Evolutionary conservation across 2,113 vertebrate species (phyloP).

Genomic region (Hemiprocne comata): DNA sequence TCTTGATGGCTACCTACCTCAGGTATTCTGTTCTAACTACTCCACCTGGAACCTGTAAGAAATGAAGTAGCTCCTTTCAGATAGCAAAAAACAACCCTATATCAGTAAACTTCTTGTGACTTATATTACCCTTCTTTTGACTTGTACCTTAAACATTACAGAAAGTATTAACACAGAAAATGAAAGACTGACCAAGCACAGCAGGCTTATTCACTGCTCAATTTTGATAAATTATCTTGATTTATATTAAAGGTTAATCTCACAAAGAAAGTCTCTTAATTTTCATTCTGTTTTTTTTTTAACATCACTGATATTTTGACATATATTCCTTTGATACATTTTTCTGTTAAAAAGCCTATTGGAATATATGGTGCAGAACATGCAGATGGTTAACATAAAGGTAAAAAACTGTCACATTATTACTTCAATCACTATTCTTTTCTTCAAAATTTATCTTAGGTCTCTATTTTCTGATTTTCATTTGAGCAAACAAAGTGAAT

Average conservation of each 20-base stretch:
- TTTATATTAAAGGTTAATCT: not conserved
- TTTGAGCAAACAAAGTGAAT: not conserved
- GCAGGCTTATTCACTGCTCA: not conserved
- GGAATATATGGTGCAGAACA: not conserved
- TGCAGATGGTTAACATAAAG: not conserved
- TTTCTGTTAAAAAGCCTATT: not conserved
- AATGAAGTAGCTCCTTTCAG: not conserved
- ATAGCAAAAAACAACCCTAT: not conserved
- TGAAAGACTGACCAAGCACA: not conserved
- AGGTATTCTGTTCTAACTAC: not conserved
- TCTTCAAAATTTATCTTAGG: not conserved
- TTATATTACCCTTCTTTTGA: not conserved
- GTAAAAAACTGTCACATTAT: not conserved
- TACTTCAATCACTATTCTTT: not conserved
- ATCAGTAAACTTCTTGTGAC: not conserved
- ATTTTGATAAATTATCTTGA: not conserved
- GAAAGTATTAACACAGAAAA: not conserved
- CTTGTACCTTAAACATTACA: not conserved
- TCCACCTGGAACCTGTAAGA: not conserved
- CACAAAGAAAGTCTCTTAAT: not conserved
- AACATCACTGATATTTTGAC: not conserved
- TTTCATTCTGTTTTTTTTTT: not conserved
- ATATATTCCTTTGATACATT: not conserved
- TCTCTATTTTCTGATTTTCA: not conserved
- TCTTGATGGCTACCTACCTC: not conserved